These are phyloP conservation scores for Sebastes fasciatus DNA, from an alignment of 2,113 vertebrate species.

Conservation along the genomic window DNA sequence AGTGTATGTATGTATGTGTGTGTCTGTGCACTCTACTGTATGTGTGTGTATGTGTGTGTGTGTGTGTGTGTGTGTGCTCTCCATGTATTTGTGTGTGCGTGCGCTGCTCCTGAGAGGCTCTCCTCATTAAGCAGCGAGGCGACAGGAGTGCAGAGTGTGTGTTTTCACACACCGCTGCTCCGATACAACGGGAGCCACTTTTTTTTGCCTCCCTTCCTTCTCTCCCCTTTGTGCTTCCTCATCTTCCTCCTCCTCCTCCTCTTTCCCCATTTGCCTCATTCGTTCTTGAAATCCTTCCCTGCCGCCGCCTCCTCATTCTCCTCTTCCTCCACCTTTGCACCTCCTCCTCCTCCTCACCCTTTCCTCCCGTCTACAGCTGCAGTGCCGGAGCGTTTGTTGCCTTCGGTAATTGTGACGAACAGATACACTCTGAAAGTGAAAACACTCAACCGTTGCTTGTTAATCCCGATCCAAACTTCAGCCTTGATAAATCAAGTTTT, in stretches of 20 bases:
- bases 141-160: conserved; percentile 83
- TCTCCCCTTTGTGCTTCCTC: conserved; percentile 46
- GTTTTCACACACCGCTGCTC: conserved; percentile 81
- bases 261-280: not conserved
- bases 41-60: conserved; percentile 26
- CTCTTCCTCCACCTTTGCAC: conserved; percentile 11
- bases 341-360: conserved; percentile 27
- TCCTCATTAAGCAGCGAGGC: conserved; percentile 81
- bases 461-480: conserved; percentile 11
- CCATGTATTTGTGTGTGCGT: conserved; percentile 46
- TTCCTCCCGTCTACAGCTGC: conserved; percentile 22
- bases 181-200: conserved; percentile 71
- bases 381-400: conserved; percentile 11
- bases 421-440: conserved; percentile 17
- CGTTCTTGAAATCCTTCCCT: conserved; percentile 15
- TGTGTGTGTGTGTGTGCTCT: conserved; percentile 29
- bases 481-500: conserved; percentile 42
- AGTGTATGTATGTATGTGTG: conserved; percentile 28
- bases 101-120: conserved; percentile 70
- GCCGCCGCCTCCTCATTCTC: not conserved
- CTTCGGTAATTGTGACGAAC: conserved; percentile 18
- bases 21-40: conserved; percentile 12
- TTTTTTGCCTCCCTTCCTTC: conserved; percentile 44
- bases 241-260: conserved; percentile 24
- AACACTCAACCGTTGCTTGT: conserved; percentile 1